Evolutionary conservation across 2,888 invertebrate genomes (phyloP).

Genomic region (Caenorhabditis parvicauda): DNA sequence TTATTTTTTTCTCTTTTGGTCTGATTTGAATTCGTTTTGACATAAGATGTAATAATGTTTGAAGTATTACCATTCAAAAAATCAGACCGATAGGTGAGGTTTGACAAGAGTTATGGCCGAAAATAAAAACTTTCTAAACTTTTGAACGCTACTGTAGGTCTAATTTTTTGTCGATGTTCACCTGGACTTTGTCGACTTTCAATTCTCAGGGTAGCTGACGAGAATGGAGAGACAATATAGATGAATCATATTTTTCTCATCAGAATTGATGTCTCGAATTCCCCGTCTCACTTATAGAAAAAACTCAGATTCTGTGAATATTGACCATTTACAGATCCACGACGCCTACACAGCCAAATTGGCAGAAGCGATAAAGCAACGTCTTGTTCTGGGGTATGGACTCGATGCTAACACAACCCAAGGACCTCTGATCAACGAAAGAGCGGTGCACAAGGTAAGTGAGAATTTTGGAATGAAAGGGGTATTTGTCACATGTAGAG

Average conservation of each 20-base stretch:
- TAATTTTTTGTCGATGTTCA: too few relatives aligned
- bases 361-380: conserved; percentile 68
- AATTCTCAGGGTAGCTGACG: not conserved
- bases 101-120: too few relatives aligned
- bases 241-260: not conserved
- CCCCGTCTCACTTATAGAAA: not conserved
- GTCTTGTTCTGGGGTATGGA: conserved; percentile 73
- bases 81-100: too few relatives aligned
- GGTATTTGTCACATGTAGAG: not conserved
- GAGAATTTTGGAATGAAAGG: not conserved
- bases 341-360: conserved; percentile 78
- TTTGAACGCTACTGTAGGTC: too few relatives aligned
- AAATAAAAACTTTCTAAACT: too few relatives aligned
- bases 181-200: too few relatives aligned
- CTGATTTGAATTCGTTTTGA: too few relatives aligned
- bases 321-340: conserved; percentile 70
- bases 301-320: not conserved
- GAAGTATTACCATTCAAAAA: too few relatives aligned
- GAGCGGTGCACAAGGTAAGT: conserved; percentile 77
- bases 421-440: conserved; percentile 86
- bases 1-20: too few relatives aligned
- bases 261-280: not conserved
- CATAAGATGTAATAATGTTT: too few relatives aligned
- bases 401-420: conserved; percentile 74
- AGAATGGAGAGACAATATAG: not conserved